A percentile compares a stretch with the other conserved stretches of the same genome.
These are phyloP conservation scores for Digitonthophagus gazella DNA, from an alignment of 2,888 invertebrate genomes.

Conservation along the genomic window DNA sequence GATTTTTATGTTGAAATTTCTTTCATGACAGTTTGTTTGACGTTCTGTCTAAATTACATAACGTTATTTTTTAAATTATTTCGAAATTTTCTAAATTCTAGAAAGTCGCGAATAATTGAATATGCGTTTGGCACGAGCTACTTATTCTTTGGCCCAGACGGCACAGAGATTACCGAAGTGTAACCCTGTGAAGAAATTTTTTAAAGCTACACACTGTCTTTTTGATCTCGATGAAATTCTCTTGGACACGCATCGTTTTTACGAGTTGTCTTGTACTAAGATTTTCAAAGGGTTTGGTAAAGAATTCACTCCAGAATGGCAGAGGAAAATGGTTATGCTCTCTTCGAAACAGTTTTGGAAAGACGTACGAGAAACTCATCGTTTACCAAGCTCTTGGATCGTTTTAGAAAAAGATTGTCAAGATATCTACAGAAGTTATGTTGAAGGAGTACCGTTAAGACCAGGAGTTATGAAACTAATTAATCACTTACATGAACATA, in stretches of 20 bases:
- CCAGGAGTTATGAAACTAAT: slow-evolving; percentile 70
- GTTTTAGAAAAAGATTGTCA: slow-evolving; percentile 3
- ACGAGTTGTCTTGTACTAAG: not conserved
- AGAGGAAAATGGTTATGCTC: slow-evolving; percentile 2
- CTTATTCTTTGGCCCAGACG: too few species aligned
- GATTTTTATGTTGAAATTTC: too few species aligned
- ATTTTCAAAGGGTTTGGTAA: not conserved
- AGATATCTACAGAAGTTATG: not conserved
- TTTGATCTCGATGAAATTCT: slow-evolving; percentile 24
- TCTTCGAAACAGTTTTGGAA: slow-evolving; percentile 12
- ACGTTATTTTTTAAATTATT: too few species aligned
- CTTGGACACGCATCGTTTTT: slow-evolving; percentile 18
- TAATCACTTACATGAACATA: slow-evolving; percentile 68
- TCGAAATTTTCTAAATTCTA: too few species aligned
- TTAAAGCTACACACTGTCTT: slow-evolving; percentile 23
- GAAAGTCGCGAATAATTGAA: too few species aligned
- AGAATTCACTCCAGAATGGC: not conserved
- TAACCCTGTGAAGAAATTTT: too few species aligned
- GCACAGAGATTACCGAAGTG: too few species aligned
- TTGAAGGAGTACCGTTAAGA: not conserved
- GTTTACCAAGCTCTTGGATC: not conserved
- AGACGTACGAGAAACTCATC: not conserved
- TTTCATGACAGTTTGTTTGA: too few species aligned
- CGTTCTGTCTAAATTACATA: too few species aligned
- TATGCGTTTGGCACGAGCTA: too few species aligned